Evolutionary conservation across 92 coral and sea anemone genomes (phyloP).

Genomic region (Phenganax subtilis): DNA sequence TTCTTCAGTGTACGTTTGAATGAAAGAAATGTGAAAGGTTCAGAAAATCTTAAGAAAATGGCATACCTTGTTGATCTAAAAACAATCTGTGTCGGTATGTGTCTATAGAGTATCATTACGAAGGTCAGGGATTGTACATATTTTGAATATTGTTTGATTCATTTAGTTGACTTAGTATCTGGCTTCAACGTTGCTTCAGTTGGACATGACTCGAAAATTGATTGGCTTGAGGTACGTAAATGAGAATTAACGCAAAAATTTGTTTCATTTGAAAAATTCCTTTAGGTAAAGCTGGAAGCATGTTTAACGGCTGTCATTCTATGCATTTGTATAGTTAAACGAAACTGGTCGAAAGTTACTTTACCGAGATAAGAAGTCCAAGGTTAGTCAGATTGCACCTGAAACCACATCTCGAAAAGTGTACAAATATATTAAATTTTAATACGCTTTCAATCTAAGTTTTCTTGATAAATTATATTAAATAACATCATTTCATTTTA

Average conservation of each 20-base stretch:
- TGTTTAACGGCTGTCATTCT: too few relatives aligned
- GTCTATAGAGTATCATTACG: background rate
- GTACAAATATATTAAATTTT: background rate
- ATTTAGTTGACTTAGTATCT: conserved; percentile 70
- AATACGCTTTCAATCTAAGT: background rate
- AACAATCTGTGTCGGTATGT: conserved; percentile 91
- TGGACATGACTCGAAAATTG: conserved; percentile 93
- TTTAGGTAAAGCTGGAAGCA: too few relatives aligned
- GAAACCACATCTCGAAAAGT: background rate
- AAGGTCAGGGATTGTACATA: too few relatives aligned
- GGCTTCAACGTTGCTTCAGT: conserved; percentile 85
- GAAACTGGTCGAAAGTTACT: conserved; percentile 91
- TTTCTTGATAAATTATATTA: background rate
- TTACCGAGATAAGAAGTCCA: conserved; percentile 89
- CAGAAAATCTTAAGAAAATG: conserved; percentile 88
- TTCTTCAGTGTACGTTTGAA: conserved; percentile 85
- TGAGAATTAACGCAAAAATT: background rate
- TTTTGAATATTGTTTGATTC: conserved; percentile 17
- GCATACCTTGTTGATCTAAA: conserved; percentile 91
- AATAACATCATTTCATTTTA: conserved; percentile 15
- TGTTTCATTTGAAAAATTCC: background rate
- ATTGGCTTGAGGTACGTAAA: conserved; percentile 84
- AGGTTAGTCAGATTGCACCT: conserved; percentile 42
- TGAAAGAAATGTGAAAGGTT: conserved; percentile 85
- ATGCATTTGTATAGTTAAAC: conserved; percentile 57